These are phyloP conservation scores for Ptychodera flava DNA, from an alignment of 35 echinoderm and acorn worm genomes.

Conservation along the genomic window DNA sequence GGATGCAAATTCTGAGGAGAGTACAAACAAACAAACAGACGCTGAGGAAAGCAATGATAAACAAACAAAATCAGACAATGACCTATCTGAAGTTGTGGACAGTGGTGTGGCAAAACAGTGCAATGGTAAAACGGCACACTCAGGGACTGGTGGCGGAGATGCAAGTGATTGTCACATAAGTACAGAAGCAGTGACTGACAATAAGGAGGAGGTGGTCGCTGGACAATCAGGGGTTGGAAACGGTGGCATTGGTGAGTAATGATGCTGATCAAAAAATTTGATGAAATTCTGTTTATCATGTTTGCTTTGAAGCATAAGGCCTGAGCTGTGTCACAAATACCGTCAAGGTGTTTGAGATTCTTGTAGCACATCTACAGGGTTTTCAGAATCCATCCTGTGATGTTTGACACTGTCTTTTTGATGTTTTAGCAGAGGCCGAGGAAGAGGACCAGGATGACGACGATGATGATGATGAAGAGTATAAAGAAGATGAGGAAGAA, in stretches of 20 bases:
- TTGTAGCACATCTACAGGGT: no score
- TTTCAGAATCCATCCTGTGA: no score
- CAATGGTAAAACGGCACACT: neutral
- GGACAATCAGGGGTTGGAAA: neutral
- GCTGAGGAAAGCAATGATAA: slow-evolving; percentile 2
- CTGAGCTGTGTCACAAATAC: no score
- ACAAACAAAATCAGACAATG: neutral
- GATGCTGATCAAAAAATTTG: no score
- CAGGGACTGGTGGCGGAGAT: neutral
- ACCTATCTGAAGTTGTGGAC: neutral
- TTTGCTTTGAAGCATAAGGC: no score
- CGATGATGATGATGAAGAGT: slow-evolving; percentile 6
- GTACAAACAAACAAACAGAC: slow-evolving; percentile 15
- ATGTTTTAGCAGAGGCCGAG: no score
- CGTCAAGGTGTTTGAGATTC: no score
- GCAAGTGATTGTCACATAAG: neutral
- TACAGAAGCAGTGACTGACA: neutral
- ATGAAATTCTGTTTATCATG: no score
- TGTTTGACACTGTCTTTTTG: no score
- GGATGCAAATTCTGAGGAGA: slow-evolving; percentile 14
- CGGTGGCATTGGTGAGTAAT: neutral
- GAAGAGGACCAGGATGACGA: no score
- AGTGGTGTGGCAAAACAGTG: neutral
- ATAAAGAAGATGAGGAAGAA: slow-evolving; percentile 20
- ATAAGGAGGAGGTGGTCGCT: neutral